A percentile compares a stretch with the other conserved stretches of the same genome.
These are phyloP conservation scores for Baronia brevicornis DNA, from an alignment of 2,888 invertebrate species.

Conservation along the genomic window DNA sequence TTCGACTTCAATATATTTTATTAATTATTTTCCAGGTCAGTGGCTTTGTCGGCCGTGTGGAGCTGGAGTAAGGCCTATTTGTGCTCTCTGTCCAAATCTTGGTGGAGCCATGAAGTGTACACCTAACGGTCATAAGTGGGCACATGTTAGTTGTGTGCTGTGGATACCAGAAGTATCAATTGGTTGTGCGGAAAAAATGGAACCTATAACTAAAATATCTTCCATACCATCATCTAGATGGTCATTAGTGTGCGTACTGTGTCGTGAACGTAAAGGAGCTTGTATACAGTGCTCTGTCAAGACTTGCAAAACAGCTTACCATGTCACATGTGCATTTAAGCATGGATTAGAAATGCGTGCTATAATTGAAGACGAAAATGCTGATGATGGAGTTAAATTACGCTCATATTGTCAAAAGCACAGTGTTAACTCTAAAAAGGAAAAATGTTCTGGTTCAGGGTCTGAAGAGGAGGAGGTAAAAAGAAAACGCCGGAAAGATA, in stretches of 20 bases:
- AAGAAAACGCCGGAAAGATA: slow-evolving; percentile 88
- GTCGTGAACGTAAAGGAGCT: slow-evolving; percentile 96
- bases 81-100: slow-evolving; percentile 96
- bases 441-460: slow-evolving; percentile 82
- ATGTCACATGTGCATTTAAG: slow-evolving; percentile 99
- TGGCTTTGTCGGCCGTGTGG: slow-evolving; percentile 98
- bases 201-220: slow-evolving; percentile 98
- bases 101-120: slow-evolving; percentile 99
- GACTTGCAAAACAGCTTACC: slow-evolving; percentile 98
- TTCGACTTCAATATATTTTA: slow-evolving; percentile 5
- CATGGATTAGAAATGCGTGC: slow-evolving; percentile 98
- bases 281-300: slow-evolving; percentile 99
- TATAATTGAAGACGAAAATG: slow-evolving; percentile 95
- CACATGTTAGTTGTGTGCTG: slow-evolving; percentile 97
- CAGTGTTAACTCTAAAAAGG: slow-evolving; percentile 92
- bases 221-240: slow-evolving; percentile 97
- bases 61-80: slow-evolving; percentile 90
- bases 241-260: slow-evolving; percentile 95
- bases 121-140: slow-evolving; percentile 96
- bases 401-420: slow-evolving; percentile 98
- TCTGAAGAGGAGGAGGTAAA: slow-evolving; percentile 89
- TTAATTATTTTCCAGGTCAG: slow-evolving; percentile 78
- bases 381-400: slow-evolving; percentile 94
- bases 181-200: slow-evolving; percentile 98
- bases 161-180: slow-evolving; percentile 99